These are phyloP conservation scores for Glossosoma conforme DNA, from an alignment of 1,140 invertebrate genomes.

Conservation along the genomic window DNA sequence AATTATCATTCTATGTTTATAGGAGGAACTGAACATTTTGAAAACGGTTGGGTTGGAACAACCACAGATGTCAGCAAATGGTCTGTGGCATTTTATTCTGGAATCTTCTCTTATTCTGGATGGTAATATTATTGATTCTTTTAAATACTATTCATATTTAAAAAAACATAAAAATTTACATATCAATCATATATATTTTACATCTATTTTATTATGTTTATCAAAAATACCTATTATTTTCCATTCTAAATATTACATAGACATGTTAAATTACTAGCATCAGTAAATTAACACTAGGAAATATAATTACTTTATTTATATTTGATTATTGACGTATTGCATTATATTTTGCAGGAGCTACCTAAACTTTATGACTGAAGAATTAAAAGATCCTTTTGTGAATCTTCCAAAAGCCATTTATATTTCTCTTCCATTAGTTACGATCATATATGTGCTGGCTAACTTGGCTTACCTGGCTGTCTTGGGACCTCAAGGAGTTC, in stretches of 20 bases:
- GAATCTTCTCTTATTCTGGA: conserved; percentile 94
- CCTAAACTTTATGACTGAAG: conserved; percentile 96
- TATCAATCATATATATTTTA: too few relatives aligned
- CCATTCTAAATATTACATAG: too few relatives aligned
- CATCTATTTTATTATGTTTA: too few relatives aligned
- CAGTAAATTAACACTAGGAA: too few relatives aligned
- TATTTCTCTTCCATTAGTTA: conserved; percentile 87
- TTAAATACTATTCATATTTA: conserved; percentile 12
- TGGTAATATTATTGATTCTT: conserved; percentile 58
- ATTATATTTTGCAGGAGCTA: conserved; percentile 68
- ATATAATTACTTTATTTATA: too few relatives aligned
- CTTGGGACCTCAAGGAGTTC: conserved; percentile 74
- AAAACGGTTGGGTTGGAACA: conserved; percentile 73
- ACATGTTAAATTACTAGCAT: too few relatives aligned
- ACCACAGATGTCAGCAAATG: conserved; percentile 76
- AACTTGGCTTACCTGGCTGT: conserved; percentile 94
- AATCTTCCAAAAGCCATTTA: conserved; percentile 94
- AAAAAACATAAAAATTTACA: conserved; percentile 1
- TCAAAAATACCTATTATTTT: too few relatives aligned
- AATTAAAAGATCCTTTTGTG: conserved; percentile 87
- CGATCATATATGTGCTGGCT: conserved; percentile 84
- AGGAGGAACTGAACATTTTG: conserved; percentile 68
- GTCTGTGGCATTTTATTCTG: conserved; percentile 89
- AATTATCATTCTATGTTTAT: too few relatives aligned
- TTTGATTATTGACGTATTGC: too few relatives aligned